These are phyloP conservation scores for Muschampia plurimacula DNA, from an alignment of 2,888 invertebrate genomes.

Conservation along the genomic window DNA sequence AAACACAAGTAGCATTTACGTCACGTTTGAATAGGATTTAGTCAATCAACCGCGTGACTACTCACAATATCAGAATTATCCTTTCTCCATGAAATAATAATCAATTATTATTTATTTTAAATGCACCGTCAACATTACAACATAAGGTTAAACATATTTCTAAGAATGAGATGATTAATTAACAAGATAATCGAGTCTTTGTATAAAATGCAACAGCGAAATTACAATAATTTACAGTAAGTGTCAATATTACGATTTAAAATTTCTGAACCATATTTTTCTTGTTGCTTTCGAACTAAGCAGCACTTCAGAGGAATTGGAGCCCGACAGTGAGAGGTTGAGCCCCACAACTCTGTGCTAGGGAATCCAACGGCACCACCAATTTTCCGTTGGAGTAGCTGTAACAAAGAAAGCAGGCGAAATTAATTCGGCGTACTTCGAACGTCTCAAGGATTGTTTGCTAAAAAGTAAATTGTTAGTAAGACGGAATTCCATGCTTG, in stretches of 20 bases:
- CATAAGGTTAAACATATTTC: background rate
- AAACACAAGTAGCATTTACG: constrained; percentile 33
- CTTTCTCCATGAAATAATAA: background rate
- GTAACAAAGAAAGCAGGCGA: constrained; percentile 66
- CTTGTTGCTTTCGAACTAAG: constrained; percentile 55
- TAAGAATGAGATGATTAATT: background rate
- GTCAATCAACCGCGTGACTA: constrained; percentile 19
- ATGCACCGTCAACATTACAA: background rate
- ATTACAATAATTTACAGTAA: constrained; percentile 4
- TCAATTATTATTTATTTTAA: background rate
- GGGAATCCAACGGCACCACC: constrained; percentile 86
- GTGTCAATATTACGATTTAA: background rate
- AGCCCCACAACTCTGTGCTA: constrained; percentile 83
- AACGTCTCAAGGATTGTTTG: background rate
- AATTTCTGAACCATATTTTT: constrained; percentile 23
- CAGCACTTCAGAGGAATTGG: constrained; percentile 75
- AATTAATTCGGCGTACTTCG: constrained; percentile 40
- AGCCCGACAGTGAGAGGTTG: constrained; percentile 69
- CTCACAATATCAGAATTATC: constrained; percentile 3
- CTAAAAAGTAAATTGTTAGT: constrained; percentile 20
- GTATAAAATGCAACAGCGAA: background rate
- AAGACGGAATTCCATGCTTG: background rate
- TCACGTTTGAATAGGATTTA: constrained; percentile 34
- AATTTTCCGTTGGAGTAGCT: constrained; percentile 86
- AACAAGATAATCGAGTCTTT: background rate